phyloP scores from a whole-genome alignment of 2,113 vertebrate genomes.

The Pionites leucogaster region DNA sequence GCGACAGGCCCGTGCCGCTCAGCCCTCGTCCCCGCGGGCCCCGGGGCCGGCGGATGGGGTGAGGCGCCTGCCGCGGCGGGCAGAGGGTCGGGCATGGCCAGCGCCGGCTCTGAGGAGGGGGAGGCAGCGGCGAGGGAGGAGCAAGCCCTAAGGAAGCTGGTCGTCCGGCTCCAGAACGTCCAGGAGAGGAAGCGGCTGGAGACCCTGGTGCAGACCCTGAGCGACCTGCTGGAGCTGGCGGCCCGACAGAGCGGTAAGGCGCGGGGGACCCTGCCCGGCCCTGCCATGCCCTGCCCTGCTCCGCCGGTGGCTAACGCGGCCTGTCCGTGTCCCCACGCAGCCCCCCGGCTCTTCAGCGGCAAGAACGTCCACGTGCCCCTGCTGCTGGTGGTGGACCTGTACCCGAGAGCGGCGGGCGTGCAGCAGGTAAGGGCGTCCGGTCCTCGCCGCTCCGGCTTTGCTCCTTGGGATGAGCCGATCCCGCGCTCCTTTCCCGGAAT shows the following conservation, averaged over 20 bases:
- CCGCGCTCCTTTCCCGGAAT: not conserved
- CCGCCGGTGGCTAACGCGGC: not conserved
- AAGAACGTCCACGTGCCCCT: slow-evolving; percentile 85
- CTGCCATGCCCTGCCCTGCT: not conserved
- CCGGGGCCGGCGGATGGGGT: not conserved
- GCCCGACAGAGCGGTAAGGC: slow-evolving; percentile 80
- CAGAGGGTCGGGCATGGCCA: slow-evolving; percentile 59
- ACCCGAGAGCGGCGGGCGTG: slow-evolving; percentile 77
- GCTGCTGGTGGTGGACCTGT: slow-evolving; percentile 81
- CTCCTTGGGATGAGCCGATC: not conserved
- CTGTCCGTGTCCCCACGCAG: slow-evolving; percentile 42
- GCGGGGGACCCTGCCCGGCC: not conserved
- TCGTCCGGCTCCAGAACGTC: slow-evolving; percentile 85
- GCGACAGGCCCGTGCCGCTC: not conserved
- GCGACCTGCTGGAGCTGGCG: slow-evolving; percentile 86
- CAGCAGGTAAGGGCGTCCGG: slow-evolving; percentile 83
- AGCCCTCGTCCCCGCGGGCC: not conserved
- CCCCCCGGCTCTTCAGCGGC: slow-evolving; percentile 83
- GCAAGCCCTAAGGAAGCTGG: slow-evolving; percentile 81
- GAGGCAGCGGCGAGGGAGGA: slow-evolving; percentile 79
- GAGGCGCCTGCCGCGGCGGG: not conserved
- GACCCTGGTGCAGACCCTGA: slow-evolving; percentile 87
- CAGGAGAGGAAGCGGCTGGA: slow-evolving; percentile 83
- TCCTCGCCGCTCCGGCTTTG: not conserved
- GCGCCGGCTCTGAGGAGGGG: not conserved